Evolutionary conservation across 2,113 vertebrate species (phyloP).

Genomic region (Cyanoderma ruficeps): DNA sequence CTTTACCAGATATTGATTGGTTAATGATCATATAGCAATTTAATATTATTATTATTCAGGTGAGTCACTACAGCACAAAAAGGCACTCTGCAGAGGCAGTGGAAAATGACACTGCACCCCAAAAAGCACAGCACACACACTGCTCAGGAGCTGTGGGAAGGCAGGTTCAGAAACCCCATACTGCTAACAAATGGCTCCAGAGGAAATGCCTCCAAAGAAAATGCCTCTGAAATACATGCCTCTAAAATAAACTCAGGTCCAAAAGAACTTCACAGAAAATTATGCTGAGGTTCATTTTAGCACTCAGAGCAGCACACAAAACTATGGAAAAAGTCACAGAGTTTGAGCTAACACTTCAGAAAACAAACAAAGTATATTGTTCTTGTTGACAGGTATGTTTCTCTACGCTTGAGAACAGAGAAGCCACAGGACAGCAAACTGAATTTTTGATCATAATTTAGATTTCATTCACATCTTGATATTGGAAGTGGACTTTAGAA

Average conservation of each 20-base stretch:
- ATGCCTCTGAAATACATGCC: neutral
- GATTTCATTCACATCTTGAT: neutral
- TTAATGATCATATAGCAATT: slow-evolving; percentile 46
- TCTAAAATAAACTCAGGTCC: neutral
- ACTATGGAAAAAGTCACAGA: neutral
- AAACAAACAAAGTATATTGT: neutral
- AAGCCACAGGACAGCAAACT: neutral
- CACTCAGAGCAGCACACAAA: neutral
- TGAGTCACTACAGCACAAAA: neutral
- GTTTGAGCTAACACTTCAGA: neutral
- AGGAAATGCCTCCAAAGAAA: neutral
- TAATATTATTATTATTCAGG: slow-evolving; percentile 11
- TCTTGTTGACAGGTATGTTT: neutral
- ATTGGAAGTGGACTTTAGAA: neutral
- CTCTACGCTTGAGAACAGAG: neutral
- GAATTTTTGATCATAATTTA: neutral
- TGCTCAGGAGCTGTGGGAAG: neutral
- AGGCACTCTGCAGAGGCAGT: neutral
- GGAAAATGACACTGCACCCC: neutral
- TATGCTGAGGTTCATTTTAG: neutral
- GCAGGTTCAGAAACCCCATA: neutral
- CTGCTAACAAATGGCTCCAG: neutral
- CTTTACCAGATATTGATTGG: neutral
- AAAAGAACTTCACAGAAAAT: neutral
- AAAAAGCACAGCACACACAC: neutral